Percentiles rank a stretch among this genome's conserved stretches.
These are phyloP conservation scores for Formicarius rufipectus DNA, from an alignment of 2,113 vertebrate species.

Conservation along the genomic window DNA sequence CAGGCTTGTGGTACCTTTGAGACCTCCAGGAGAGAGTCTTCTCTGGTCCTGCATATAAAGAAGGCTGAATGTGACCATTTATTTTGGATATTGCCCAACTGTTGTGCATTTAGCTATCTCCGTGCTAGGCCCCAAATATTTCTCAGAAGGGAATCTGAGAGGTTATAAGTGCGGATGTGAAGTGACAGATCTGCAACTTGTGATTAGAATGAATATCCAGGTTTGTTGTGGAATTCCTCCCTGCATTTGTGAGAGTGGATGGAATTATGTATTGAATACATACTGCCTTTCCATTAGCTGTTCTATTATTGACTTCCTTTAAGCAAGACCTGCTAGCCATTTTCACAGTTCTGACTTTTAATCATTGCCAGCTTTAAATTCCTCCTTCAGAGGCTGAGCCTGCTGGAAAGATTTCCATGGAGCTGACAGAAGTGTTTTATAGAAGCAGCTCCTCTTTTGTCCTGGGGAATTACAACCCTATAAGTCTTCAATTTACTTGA, in stretches of 20 bases:
- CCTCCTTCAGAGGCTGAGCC: conserved; percentile 12
- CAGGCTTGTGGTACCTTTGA: neutral
- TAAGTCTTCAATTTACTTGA: conserved; percentile 65
- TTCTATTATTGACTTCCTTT: neutral
- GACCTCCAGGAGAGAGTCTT: neutral
- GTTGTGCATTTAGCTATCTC: neutral
- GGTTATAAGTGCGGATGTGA: neutral
- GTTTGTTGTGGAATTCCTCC: neutral
- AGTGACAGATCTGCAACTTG: neutral
- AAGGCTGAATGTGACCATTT: neutral
- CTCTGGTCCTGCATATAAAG: neutral
- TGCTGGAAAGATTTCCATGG: conserved; percentile 37
- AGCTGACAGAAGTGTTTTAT: conserved; percentile 51
- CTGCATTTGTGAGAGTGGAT: neutral
- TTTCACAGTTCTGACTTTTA: conserved; percentile 29
- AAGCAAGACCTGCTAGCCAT: neutral
- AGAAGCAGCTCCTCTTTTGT: neutral
- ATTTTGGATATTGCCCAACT: neutral
- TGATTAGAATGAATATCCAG: neutral
- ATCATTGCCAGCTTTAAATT: conserved; percentile 12
- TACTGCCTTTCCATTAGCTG: neutral
- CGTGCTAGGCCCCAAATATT: accelerated
- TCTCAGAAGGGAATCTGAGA: neutral
- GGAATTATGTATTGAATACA: neutral
- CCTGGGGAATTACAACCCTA: conserved; percentile 38